Percentiles rank a stretch among this genome's conserved stretches.
phyloP scores from a whole-genome alignment of 2,888 invertebrate genomes.

The Agonum fuliginosum region DNA sequence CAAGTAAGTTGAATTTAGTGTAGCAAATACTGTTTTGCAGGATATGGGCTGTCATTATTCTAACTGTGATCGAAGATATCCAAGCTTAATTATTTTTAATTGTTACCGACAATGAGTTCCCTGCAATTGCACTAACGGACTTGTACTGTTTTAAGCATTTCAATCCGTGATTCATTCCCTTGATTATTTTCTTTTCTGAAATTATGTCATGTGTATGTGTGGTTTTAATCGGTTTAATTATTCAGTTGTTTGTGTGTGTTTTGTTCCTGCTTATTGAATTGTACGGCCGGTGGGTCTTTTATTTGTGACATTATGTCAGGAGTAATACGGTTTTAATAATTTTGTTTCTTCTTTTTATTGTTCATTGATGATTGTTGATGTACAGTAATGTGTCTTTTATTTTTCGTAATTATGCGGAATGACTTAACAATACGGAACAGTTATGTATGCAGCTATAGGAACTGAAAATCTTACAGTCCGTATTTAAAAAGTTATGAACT shows the following conservation, averaged over 20 bases:
- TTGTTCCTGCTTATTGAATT: background rate
- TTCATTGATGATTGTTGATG: background rate
- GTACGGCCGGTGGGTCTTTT: background rate
- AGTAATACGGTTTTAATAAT: conserved; percentile 4
- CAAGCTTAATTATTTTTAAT: conserved; percentile 28
- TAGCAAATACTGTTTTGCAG: too few relatives aligned
- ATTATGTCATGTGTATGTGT: too few relatives aligned
- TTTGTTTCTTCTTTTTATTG: conserved; percentile 17
- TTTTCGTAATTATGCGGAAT: conserved; percentile 1
- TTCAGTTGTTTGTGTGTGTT: background rate
- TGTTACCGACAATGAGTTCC: conserved; percentile 28
- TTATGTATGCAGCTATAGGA: conserved; percentile 15
- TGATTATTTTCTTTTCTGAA: too few relatives aligned
- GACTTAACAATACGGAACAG: conserved; percentile 1
- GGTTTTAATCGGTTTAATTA: too few relatives aligned
- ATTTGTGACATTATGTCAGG: background rate
- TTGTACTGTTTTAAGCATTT: conserved; percentile 3
- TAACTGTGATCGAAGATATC: background rate
- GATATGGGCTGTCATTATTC: conserved; percentile 15
- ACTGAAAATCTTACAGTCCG: too few relatives aligned
- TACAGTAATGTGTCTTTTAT: conserved; percentile 24
- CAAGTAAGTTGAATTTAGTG: too few relatives aligned
- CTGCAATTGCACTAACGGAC: conserved; percentile 14
- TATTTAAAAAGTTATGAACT: too few relatives aligned
- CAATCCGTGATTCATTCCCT: conserved; percentile 3